Percentiles rank a stretch among this genome's conserved stretches.
These are phyloP conservation scores for Pecten maximus DNA, from an alignment of 2,888 invertebrate genomes.

Conservation along the genomic window DNA sequence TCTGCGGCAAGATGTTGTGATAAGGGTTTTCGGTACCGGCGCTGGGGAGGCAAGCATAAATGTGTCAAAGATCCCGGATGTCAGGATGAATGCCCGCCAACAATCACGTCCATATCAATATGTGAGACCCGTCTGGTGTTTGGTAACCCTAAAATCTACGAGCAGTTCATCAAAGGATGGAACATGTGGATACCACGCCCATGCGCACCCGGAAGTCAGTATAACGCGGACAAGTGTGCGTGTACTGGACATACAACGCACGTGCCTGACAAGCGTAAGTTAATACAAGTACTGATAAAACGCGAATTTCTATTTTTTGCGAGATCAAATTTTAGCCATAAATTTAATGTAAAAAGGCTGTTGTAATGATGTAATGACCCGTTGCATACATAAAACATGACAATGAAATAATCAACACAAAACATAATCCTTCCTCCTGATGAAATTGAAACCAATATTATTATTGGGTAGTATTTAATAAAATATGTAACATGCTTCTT, in stretches of 20 bases:
- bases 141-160: conserved; percentile 46
- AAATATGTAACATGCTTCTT: no score
- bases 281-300: no score
- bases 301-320: no score
- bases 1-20: conserved; percentile 63
- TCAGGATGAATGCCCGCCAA: conserved; percentile 53
- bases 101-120: conserved; percentile 38
- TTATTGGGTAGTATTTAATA: no score
- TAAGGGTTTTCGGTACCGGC: conserved; percentile 53
- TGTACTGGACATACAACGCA: conserved; percentile 54
- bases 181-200: conserved; percentile 60
- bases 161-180: conserved; percentile 58
- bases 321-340: no score
- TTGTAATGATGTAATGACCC: no score
- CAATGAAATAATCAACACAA: no score
- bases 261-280: conserved; percentile 48
- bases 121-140: conserved; percentile 56
- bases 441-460: no score
- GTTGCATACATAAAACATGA: no score
- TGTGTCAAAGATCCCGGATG: conserved; percentile 58
- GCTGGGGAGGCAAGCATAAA: conserved; percentile 24
- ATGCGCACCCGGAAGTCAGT: conserved; percentile 64
- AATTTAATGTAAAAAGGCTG: no score
- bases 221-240: conserved; percentile 56
- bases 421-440: no score